Evolutionary conservation across 2,797 vertebrate species (phyloP).

Genomic region (Gila robusta): DNA sequence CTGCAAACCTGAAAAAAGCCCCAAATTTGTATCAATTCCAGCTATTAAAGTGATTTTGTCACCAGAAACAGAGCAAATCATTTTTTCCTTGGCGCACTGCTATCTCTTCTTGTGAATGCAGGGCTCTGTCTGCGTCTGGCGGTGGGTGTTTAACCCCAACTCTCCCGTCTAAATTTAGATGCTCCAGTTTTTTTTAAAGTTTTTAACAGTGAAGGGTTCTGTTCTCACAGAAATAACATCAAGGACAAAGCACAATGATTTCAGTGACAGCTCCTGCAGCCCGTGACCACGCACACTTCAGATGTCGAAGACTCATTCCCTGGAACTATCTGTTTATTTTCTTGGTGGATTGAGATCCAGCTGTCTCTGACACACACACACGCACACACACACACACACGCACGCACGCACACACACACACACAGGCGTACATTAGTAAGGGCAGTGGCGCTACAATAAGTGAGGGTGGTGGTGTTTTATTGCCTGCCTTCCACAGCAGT

Average conservation of each 20-base stretch:
- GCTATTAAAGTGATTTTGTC: slow-evolving; percentile 55
- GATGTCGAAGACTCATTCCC: slow-evolving; percentile 15
- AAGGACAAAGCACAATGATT: slow-evolving; percentile 32
- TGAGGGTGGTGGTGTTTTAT: slow-evolving; percentile 25
- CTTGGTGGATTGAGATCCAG: background rate
- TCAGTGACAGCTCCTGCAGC: slow-evolving; percentile 7
- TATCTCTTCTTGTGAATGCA: slow-evolving; percentile 66
- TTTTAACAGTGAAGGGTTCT: slow-evolving; percentile 25
- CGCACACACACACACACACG: background rate
- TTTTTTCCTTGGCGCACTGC: slow-evolving; percentile 52
- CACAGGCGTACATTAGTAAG: slow-evolving; percentile 6
- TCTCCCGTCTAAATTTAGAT: slow-evolving; percentile 75
- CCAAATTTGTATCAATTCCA: slow-evolving; percentile 34
- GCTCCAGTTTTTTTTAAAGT: slow-evolving; percentile 56
- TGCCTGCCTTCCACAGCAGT: slow-evolving; percentile 16
- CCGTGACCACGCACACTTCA: background rate
- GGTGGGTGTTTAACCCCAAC: slow-evolving; percentile 76
- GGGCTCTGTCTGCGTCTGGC: slow-evolving; percentile 67
- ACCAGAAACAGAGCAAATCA: slow-evolving; percentile 60
- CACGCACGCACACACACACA: too few species aligned
- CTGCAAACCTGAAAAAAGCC: background rate
- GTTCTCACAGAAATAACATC: slow-evolving; percentile 44
- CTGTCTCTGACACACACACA: slow-evolving; percentile 3
- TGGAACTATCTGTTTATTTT: slow-evolving; percentile 4
- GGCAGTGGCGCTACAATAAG: slow-evolving; percentile 12